These are phyloP conservation scores for Ethmia dodecea DNA, from an alignment of 2,888 invertebrate species.

Conservation along the genomic window DNA sequence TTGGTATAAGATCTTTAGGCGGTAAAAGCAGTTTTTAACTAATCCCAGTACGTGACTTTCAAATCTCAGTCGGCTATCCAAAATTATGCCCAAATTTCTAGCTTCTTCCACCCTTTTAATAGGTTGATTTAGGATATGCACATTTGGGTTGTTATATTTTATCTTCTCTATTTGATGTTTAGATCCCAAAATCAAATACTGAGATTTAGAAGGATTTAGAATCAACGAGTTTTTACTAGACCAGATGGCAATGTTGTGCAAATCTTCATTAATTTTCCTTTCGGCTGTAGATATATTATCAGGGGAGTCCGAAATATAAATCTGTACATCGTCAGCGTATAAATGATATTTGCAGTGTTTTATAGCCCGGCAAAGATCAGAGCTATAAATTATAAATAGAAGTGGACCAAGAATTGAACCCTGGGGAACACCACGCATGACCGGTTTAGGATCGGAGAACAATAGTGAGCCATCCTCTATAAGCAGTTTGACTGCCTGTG, in stretches of 20 bases:
- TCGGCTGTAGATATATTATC: neutral
- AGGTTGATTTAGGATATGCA: neutral
- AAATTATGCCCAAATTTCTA: conserved; percentile 9
- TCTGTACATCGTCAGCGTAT: conserved; percentile 12
- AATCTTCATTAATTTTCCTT: conserved; percentile 2
- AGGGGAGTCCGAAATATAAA: conserved; percentile 7
- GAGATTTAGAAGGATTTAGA: conserved; percentile 8
- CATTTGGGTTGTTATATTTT: neutral
- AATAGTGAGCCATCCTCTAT: no score
- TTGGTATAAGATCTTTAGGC: conserved; percentile 10
- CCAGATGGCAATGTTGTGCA: conserved; percentile 5
- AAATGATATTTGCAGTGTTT: conserved; percentile 10
- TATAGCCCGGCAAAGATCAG: conserved; percentile 6
- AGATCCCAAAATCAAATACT: conserved; percentile 7
- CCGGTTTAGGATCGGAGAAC: no score
- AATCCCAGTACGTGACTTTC: conserved; percentile 5
- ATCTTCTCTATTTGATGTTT: neutral
- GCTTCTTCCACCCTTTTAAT: conserved; percentile 10
- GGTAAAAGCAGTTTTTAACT: conserved; percentile 11
- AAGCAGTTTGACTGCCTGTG: no score
- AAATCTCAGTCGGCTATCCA: conserved; percentile 9
- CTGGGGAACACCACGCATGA: no score
- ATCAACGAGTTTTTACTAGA: conserved; percentile 3
- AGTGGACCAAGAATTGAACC: no score
- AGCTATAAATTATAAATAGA: conserved; percentile 12